Conservation (phyloP, 2,113 vertebrate genomes). For the Megaleporinus macrocephalus region DNA sequence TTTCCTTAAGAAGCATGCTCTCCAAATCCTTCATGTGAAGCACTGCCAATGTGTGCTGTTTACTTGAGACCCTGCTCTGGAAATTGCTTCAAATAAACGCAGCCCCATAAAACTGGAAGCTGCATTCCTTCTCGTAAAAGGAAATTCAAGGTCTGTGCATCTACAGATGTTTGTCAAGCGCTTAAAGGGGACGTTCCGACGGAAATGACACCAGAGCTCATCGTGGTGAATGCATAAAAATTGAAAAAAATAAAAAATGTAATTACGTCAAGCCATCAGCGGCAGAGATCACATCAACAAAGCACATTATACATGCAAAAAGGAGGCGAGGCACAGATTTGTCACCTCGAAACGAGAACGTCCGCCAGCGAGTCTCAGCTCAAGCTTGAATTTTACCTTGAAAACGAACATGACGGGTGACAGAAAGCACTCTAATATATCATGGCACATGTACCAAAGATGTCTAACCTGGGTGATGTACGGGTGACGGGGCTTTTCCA, state of each 20-base stretch:
- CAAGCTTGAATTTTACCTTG: slow-evolving; percentile 1
- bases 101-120: slow-evolving; percentile 30
- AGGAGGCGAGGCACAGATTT: no score
- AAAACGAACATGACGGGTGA: neutral
- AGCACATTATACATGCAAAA: neutral
- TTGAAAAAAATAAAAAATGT: no score
- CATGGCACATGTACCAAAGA: slow-evolving; percentile 27
- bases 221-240: no score
- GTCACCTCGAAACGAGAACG: neutral
- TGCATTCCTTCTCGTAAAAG: slow-evolving; percentile 18
- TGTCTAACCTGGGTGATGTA: slow-evolving; percentile 13
- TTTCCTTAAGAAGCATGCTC: neutral
- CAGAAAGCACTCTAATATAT: slow-evolving; percentile 28
- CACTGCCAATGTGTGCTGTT: neutral
- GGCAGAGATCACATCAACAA: no score
- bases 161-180: slow-evolving; percentile 14
- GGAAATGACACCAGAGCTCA: neutral
- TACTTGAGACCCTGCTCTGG: slow-evolving; percentile 25
- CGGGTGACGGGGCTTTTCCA: slow-evolving; percentile 14
- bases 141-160: slow-evolving; percentile 6
- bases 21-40: slow-evolving; percentile 18
- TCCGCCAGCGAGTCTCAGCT: neutral
- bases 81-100: slow-evolving; percentile 43
- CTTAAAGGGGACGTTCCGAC: neutral
- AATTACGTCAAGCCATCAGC: no score